These are phyloP conservation scores for Tipula helvola DNA, from an alignment of 2,888 invertebrate genomes.

Conservation along the genomic window DNA sequence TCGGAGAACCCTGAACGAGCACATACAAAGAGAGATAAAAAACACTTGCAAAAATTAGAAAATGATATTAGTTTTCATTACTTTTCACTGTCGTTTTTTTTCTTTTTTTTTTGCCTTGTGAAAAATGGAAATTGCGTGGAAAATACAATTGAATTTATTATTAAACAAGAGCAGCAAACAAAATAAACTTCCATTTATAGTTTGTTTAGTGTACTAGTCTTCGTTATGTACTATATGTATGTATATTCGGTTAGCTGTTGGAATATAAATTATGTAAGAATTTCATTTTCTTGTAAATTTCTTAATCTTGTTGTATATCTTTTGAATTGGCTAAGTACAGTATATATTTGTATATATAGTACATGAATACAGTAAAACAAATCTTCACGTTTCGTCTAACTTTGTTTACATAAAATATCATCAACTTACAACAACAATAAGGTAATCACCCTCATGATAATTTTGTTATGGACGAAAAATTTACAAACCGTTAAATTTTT, in stretches of 20 bases:
- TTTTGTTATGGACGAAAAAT: background rate
- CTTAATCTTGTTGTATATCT: background rate
- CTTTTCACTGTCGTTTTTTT: background rate
- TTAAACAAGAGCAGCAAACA: background rate
- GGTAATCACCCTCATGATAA: background rate
- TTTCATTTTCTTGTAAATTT: background rate
- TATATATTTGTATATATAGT: background rate
- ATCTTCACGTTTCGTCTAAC: background rate
- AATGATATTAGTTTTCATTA: background rate
- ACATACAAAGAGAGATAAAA: background rate
- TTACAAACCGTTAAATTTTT: conserved; percentile 4
- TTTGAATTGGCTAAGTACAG: background rate
- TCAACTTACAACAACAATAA: background rate
- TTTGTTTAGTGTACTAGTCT: background rate
- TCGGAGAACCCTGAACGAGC: background rate
- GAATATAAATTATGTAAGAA: background rate
- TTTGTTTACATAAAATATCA: background rate
- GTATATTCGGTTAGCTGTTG: background rate
- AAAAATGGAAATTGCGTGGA: background rate
- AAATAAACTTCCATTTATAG: conserved; percentile 4
- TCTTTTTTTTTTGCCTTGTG: background rate
- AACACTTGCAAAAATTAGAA: background rate
- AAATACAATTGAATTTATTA: background rate
- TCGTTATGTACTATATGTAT: no score
- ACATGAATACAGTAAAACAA: background rate